A percentile compares a stretch with the other conserved stretches of the same genome.
phyloP scores from a whole-genome alignment of 2,113 vertebrate genomes.

The Chinchilla lanigera region DNA sequence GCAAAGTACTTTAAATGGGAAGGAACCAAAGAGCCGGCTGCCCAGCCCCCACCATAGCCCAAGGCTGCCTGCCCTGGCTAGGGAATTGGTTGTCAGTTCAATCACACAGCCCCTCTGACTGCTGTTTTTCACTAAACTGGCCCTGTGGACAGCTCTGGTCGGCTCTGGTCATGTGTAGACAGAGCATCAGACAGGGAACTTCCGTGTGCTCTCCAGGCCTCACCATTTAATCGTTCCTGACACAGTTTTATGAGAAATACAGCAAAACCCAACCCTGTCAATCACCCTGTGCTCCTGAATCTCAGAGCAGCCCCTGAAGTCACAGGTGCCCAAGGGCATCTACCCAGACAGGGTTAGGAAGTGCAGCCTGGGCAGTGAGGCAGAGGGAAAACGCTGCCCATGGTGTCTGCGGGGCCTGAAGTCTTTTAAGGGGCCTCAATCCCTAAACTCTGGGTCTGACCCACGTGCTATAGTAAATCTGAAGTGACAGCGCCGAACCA shows the following conservation, averaged over 20 bases:
- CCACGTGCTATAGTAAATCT: neutral
- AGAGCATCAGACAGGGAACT: neutral
- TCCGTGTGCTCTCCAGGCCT: neutral
- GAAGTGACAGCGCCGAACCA: neutral
- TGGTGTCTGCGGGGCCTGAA: neutral
- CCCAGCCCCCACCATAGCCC: conserved; percentile 55
- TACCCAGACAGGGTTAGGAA: neutral
- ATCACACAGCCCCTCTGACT: conserved; percentile 24
- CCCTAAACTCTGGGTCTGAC: neutral
- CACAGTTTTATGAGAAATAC: conserved; percentile 55
- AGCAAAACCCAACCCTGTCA: conserved; percentile 45
- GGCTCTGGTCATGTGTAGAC: conserved; percentile 1
- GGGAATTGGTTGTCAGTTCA: conserved; percentile 70
- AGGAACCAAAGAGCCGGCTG: neutral
- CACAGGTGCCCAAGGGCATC: rapidly evolving
- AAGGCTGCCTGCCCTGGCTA: conserved; percentile 56
- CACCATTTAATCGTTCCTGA: conserved; percentile 53
- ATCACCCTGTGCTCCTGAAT: neutral
- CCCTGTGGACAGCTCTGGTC: neutral
- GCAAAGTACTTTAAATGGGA: conserved; percentile 61
- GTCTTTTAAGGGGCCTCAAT: neutral
- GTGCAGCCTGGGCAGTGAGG: rapidly evolving
- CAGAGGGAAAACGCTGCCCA: rapidly evolving
- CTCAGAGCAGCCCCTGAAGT: conserved; percentile 14
- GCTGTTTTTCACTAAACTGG: conserved; percentile 56